Evolutionary conservation across 2,797 vertebrate genomes (phyloP), one percentile per base, ranked within the genome.

Genomic region (Zenarchopterus dispar): DNA sequence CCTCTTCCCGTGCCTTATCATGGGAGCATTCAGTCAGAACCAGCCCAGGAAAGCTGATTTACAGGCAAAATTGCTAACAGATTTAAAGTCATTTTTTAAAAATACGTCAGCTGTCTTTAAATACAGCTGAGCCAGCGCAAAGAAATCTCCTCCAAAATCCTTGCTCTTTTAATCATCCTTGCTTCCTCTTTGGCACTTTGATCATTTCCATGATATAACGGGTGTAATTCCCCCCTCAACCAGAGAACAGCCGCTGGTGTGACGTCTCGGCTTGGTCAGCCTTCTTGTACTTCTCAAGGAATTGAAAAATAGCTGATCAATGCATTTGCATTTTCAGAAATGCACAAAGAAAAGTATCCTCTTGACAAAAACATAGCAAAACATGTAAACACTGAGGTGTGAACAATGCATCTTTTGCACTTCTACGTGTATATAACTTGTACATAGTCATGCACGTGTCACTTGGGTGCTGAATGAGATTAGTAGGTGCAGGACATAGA

Each of bases 391-490:
- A 56, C 24, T 59, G 17, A 63, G 42, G 1, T 58, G 23, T 48
- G 10, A 74, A 22, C 31, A 46, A 64, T 77, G 84, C 73, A 63
- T 77, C 21, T 56, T 84, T 88, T 90, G 87, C 88, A 90, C 80
- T 68, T 84, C 75, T 59, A 56, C 52, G 15, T 68, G 78, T 83
- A 77, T 23, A 62, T 62, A 63, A 62, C n/a, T 55, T 83, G 81
- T 71, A 69, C 65, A 77, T 75, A 64, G 22, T 31, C 11, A 10
- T 73, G 58, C 84, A 77, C 42, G 72, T 68, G 73, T 78, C 36
- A 55, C 53, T 63, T 67, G 73, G 23, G 78, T 73, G 78, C 87
- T 87, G 56, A 58, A 70, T 69, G 75, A 90, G 78, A 90, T 90
- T 86, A 71, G 41, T 85, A 85, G 80, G 28, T 45, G 19, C 0